phyloP scores from a whole-genome alignment of 2,797 vertebrate species.

The Pogonophryne albipinna region DNA sequence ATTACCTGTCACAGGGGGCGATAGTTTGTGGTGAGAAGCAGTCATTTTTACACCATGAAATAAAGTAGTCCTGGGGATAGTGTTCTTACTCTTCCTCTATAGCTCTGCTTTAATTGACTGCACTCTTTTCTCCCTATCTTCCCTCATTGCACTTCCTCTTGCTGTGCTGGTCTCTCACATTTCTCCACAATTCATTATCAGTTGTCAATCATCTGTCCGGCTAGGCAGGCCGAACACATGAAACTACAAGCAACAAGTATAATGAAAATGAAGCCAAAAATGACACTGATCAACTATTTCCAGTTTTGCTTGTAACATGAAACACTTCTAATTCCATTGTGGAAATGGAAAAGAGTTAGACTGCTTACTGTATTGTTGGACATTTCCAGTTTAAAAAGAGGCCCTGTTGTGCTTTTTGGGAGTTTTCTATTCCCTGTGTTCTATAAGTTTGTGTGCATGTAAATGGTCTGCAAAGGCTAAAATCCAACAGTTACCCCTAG shows the following conservation, averaged over 20 bases:
- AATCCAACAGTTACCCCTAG: too few species aligned
- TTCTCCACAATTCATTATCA: constrained; percentile 60
- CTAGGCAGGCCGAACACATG: constrained; percentile 33
- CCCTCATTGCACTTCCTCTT: constrained; percentile 53
- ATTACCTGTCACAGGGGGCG: constrained; percentile 78
- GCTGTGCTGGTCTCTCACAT: constrained; percentile 55
- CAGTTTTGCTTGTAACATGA: not conserved
- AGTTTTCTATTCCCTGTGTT: too few species aligned
- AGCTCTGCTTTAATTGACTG: constrained; percentile 54
- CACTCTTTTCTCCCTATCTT: constrained; percentile 39
- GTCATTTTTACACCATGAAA: constrained; percentile 72
- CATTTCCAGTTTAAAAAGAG: not conserved
- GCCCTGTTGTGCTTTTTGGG: too few species aligned
- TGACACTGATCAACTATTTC: not conserved
- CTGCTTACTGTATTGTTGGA: not conserved
- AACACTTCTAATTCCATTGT: not conserved
- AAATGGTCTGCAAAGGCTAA: too few species aligned
- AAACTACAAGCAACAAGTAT: constrained; percentile 36
- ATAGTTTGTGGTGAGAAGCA: constrained; percentile 61
- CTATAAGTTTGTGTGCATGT: too few species aligned
- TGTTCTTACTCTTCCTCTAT: constrained; percentile 18
- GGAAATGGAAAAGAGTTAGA: not conserved
- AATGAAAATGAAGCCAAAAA: constrained; percentile 25
- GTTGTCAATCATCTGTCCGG: constrained; percentile 57
- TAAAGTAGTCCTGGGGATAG: constrained; percentile 66